Conservation (phyloP, 2,888 invertebrate species). For the Carabus problematicus region DNA sequence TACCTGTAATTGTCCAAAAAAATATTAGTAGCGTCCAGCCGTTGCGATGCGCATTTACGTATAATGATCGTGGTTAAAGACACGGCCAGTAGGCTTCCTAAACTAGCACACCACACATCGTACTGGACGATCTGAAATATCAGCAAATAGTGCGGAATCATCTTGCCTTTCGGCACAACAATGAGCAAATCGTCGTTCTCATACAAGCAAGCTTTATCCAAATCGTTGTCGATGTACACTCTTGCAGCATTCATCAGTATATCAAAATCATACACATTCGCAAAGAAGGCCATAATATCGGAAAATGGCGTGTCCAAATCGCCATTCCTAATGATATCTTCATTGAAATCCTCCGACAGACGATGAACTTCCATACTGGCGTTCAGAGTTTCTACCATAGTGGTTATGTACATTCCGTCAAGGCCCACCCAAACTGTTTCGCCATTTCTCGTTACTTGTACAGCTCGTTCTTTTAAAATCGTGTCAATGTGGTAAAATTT, state of each 20-base stretch:
- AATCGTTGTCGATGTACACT: slow-evolving; percentile 4
- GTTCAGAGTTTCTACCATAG: slow-evolving; percentile 5
- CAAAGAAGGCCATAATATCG: slow-evolving; percentile 3
- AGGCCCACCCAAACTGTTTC: slow-evolving; percentile 4
- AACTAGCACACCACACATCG: slow-evolving; percentile 24
- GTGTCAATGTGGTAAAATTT: slow-evolving; percentile 17
- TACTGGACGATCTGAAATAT: slow-evolving; percentile 14
- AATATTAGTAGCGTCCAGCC: background rate
- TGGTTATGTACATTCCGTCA: slow-evolving; percentile 16
- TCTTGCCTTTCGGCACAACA: slow-evolving; percentile 10
- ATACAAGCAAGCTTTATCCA: slow-evolving; percentile 12
- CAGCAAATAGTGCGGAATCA: slow-evolving; percentile 15
- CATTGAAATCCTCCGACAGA: slow-evolving; percentile 8
- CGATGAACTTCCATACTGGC: slow-evolving; percentile 11
- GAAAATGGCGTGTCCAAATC: background rate
- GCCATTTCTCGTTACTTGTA: slow-evolving; percentile 3
- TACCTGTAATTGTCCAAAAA: slow-evolving; percentile 27
- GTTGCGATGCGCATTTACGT: background rate
- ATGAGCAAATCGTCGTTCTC: slow-evolving; percentile 15
- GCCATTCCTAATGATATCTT: background rate
- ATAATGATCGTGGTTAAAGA: slow-evolving; percentile 13
- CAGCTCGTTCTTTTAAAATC: background rate
- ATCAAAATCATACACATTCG: slow-evolving; percentile 23
- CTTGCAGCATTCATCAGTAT: background rate
- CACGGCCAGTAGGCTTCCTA: slow-evolving; percentile 4